A percentile compares a stretch with the other conserved stretches of the same genome.
Conservation (phyloP, 2,888 invertebrate species). For the Andrena camellia region DNA sequence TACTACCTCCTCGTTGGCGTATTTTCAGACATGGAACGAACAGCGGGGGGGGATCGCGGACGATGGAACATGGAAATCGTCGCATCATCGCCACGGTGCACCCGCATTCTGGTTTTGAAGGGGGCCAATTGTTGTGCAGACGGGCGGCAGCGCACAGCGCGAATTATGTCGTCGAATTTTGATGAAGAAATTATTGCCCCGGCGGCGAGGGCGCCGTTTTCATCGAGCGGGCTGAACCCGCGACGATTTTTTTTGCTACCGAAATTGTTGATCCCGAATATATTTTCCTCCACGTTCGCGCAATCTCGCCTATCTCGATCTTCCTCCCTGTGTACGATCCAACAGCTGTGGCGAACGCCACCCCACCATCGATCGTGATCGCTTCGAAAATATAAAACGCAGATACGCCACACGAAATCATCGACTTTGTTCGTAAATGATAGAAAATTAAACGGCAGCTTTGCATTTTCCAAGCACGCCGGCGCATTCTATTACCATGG, state of each 20-base stretch:
- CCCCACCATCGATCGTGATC: not conserved
- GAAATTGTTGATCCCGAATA: conserved; percentile 36
- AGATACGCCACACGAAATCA: conserved; percentile 17
- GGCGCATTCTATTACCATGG: not conserved
- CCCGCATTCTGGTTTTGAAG: conserved; percentile 55
- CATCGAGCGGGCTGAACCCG: conserved; percentile 9
- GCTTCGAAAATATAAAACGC: conserved; percentile 8
- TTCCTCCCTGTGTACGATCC: not conserved
- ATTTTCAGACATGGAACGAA: conserved; percentile 25
- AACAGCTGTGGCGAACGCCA: not conserved
- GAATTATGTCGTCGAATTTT: conserved; percentile 67
- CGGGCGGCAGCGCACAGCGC: conserved; percentile 25
- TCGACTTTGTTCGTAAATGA: not conserved
- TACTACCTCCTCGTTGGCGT: conserved; percentile 1
- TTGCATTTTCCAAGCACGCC: conserved; percentile 3
- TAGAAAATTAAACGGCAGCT: not conserved
- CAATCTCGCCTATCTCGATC: conserved; percentile 16
- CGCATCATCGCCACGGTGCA: conserved; percentile 7
- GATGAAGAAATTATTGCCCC: conserved; percentile 63
- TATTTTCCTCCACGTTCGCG: conserved; percentile 27
- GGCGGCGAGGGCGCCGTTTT: conserved; percentile 11
- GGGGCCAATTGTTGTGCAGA: conserved; percentile 56
- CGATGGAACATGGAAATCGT: conserved; percentile 59
- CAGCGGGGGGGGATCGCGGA: not conserved
- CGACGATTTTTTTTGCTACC: conserved; percentile 24